These are phyloP conservation scores for Steinernema khuongi DNA, from an alignment of 1,140 invertebrate species.

Conservation along the genomic window DNA sequence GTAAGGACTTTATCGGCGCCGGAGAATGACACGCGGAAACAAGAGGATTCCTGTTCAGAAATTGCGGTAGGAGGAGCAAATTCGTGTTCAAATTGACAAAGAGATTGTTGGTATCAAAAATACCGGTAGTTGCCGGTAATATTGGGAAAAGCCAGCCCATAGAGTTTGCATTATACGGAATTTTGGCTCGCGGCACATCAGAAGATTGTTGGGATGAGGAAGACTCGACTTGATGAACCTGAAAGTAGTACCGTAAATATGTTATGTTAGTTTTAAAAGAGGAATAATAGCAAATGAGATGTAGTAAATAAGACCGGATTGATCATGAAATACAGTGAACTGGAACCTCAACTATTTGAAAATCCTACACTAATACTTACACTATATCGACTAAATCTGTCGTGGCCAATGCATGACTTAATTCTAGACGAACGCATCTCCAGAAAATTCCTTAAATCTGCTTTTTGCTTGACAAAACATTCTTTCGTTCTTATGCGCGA, in stretches of 20 bases:
- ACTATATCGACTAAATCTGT: too few species aligned
- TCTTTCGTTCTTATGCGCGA: too few species aligned
- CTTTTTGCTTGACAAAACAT: slow-evolving; percentile 11
- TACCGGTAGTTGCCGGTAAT: background rate
- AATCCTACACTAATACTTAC: too few species aligned
- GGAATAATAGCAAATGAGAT: too few species aligned
- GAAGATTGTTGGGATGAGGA: background rate
- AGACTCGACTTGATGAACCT: slow-evolving; percentile 8
- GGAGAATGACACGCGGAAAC: slow-evolving; percentile 4
- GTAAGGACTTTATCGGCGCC: slow-evolving; percentile 17
- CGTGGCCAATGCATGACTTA: too few species aligned
- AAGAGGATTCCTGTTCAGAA: slow-evolving; percentile 1
- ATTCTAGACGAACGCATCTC: too few species aligned
- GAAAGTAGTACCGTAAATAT: background rate
- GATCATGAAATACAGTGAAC: too few species aligned
- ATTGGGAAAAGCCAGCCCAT: slow-evolving; percentile 15
- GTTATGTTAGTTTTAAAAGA: background rate
- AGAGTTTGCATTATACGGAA: background rate
- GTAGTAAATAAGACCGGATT: too few species aligned
- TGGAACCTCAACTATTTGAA: too few species aligned
- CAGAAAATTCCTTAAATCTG: too few species aligned
- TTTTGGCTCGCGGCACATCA: background rate
- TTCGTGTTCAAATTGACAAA: slow-evolving; percentile 19
- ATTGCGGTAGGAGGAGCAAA: slow-evolving; percentile 21
- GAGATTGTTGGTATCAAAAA: background rate